Evolutionary conservation across 2,797 vertebrate species (phyloP), one percentile per base, ranked within the genome.

Genomic region (Centropyge bicolor): DNA sequence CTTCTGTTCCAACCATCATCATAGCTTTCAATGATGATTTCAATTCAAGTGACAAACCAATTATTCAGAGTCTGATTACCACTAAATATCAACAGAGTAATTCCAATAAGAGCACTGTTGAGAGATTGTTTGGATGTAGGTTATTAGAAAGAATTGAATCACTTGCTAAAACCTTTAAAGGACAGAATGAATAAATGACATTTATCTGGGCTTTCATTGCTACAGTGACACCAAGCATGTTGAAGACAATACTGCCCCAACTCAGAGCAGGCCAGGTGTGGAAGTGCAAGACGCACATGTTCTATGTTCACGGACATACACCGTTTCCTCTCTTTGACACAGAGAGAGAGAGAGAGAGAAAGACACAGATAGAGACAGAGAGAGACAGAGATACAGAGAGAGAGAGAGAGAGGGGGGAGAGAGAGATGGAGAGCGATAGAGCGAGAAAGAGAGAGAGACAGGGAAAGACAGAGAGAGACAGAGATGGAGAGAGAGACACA

Each of bases 321-420:
- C 43, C 12, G 24, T 31, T 63, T 16, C 13, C 20, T 46, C 45
- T 31, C 35, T 46, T 38, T 22, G 40, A 35, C 24, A 43, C 24
- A 52, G 5, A 4, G 10, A 75, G 4, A 71, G n/a, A 38, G 8
- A 16, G n/a, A 65, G 20, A 22, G 8, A 19, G 9, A 51, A 8
- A 54, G 3, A 36, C 9, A 55, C 24, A 52, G 49, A 48, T 4
- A 3, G 10, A 80, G 1, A 71, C 10, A n/a, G 14, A 45, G n/a
- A 62, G 3, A 17, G 17, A 22, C 7, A 52, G 9, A 54, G 5
- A 27, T 70, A 75, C 73, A 78, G 14, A 64, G 77, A 81, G 45
- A 80, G 51, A 8, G 27, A 31, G 27, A 31, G 27, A 31, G 27
- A 31, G 27, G 4, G 27, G 27, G 4, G 27, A 31, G 27, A 31